Conservation (phyloP, 2,113 vertebrate species). For the Ovis canadensis region DNA sequence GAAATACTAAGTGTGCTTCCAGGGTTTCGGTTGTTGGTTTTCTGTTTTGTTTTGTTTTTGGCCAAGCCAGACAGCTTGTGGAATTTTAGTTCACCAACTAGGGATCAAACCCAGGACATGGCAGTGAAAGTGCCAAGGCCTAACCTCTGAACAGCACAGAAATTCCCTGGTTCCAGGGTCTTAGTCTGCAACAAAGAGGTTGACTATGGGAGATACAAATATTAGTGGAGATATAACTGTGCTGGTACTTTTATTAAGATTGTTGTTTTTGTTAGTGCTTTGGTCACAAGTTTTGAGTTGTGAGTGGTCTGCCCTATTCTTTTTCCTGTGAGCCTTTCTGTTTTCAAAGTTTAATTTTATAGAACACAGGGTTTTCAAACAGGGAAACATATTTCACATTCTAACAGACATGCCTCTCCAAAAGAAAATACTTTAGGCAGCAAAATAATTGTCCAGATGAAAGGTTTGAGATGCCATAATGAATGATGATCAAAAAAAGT, state of each 20-base stretch:
- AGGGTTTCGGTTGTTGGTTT: rapidly evolving
- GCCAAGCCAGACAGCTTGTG: neutral
- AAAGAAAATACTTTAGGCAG: neutral
- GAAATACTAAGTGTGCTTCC: neutral
- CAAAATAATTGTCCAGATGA: neutral
- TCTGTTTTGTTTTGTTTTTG: neutral
- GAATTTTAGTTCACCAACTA: neutral
- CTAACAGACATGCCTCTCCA: neutral
- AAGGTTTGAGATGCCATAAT: neutral
- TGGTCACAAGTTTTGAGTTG: neutral
- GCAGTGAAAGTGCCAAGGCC: neutral
- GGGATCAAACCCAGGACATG: neutral
- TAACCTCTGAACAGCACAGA: neutral
- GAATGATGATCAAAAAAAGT: neutral
- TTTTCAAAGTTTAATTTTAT: neutral
- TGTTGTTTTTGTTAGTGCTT: neutral
- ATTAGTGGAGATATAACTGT: neutral
- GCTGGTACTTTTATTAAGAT: neutral
- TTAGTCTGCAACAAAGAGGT: neutral
- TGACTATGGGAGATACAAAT: neutral
- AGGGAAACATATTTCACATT: neutral
- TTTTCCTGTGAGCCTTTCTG: neutral
- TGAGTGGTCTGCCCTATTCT: neutral
- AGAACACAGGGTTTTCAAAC: neutral
- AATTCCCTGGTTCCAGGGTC: neutral